Evolutionary conservation across 92 coral and sea anemone genomes (phyloP).

Genomic region (Porites evermanni): DNA sequence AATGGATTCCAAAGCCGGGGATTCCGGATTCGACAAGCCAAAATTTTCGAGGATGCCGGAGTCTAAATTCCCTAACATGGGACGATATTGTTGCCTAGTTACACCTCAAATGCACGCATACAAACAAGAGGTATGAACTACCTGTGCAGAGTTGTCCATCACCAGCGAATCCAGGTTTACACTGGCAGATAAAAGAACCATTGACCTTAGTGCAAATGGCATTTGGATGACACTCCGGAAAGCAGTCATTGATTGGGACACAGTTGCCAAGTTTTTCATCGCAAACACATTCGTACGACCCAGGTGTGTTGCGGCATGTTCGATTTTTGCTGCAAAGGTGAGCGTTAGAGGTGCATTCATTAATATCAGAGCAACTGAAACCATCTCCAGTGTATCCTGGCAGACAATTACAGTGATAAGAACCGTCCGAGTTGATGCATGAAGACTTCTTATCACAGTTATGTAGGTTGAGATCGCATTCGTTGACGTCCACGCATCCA

Average conservation of each 20-base stretch:
- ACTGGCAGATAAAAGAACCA: constrained; percentile 7
- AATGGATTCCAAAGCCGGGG: too few species aligned
- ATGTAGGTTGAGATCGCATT: constrained; percentile 33
- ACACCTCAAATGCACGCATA: neutral
- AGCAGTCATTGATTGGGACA: constrained; percentile 9
- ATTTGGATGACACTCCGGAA: neutral
- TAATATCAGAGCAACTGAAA: constrained; percentile 20
- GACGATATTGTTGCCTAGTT: too few species aligned
- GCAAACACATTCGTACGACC: constrained; percentile 32
- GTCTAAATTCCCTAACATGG: too few species aligned
- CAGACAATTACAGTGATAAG: constrained; percentile 52
- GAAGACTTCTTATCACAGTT: constrained; percentile 43
- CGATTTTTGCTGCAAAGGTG: constrained; percentile 1
- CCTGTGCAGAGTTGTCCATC: constrained; percentile 37
- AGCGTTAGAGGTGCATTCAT: constrained; percentile 27
- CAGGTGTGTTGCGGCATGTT: constrained; percentile 29
- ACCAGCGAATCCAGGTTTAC: constrained; percentile 9
- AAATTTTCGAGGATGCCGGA: too few species aligned
- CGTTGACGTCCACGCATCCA: constrained; percentile 65
- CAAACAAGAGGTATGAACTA: neutral
- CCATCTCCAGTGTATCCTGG: constrained; percentile 47
- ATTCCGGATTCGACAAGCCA: too few species aligned
- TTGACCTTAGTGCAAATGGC: neutral
- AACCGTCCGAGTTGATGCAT: constrained; percentile 50
- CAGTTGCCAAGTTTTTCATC: neutral